Percentiles rank a stretch among this genome's conserved stretches.
Conservation (phyloP, 1,140 invertebrate species). For the Calephelis nemesis region DNA sequence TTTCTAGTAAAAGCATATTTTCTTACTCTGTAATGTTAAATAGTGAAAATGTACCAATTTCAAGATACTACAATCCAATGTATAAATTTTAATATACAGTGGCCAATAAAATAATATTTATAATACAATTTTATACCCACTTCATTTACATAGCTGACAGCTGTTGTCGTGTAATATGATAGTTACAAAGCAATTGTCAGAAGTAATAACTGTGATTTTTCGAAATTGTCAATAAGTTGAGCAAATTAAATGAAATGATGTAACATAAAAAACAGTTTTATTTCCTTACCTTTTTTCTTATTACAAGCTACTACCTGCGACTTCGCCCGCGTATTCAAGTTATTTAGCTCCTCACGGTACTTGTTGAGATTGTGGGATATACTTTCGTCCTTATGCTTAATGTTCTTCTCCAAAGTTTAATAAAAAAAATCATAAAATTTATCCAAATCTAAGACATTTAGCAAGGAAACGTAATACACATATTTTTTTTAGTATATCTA, state of each 20-base stretch:
- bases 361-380: too few relatives aligned
- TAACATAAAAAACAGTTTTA: constrained; percentile 35
- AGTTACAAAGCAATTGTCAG: constrained; percentile 73
- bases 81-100: constrained; percentile 63
- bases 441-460: too few relatives aligned
- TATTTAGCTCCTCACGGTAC: too few relatives aligned
- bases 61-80: constrained; percentile 58
- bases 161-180: constrained; percentile 68
- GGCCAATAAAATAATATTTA: constrained; percentile 74
- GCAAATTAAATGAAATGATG: constrained; percentile 76
- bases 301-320: too few relatives aligned
- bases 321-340: too few relatives aligned
- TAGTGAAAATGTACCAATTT: constrained; percentile 41
- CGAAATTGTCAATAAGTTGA: constrained; percentile 79
- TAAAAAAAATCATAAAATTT: too few relatives aligned
- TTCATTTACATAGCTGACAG: constrained; percentile 69
- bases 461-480: too few relatives aligned
- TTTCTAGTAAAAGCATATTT: constrained; percentile 34
- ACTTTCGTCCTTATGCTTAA: too few relatives aligned
- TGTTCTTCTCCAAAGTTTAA: too few relatives aligned
- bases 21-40: constrained; percentile 36
- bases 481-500: too few relatives aligned
- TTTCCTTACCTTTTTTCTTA: not conserved
- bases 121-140: constrained; percentile 76
- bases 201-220: constrained; percentile 77